These are phyloP conservation scores for Malurus melanocephalus DNA, from an alignment of 2,113 vertebrate genomes.

Conservation along the genomic window DNA sequence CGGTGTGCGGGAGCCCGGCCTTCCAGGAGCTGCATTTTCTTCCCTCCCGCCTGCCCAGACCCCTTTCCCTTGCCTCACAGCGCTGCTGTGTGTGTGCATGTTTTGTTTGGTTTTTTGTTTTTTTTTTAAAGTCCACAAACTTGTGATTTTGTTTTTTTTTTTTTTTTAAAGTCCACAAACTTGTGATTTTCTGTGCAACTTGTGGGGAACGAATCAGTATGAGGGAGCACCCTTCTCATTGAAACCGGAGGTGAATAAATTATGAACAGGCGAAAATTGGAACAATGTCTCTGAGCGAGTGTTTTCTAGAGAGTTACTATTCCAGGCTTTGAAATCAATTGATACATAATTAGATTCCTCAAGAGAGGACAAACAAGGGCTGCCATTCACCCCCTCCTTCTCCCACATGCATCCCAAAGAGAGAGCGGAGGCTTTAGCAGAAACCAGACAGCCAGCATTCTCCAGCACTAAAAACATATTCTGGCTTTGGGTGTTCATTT, in stretches of 20 bases:
- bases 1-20: fast-evolving
- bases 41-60: not conserved
- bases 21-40: not conserved
- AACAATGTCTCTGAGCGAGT: slow-evolving; percentile 59
- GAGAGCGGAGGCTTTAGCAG: slow-evolving; percentile 58
- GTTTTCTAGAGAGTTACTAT: slow-evolving; percentile 68
- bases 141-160: not conserved
- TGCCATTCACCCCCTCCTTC: slow-evolving; percentile 68
- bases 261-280: slow-evolving; percentile 49
- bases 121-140: too few relatives aligned
- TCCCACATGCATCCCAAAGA: slow-evolving; percentile 70
- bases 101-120: not conserved
- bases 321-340: slow-evolving; percentile 71
- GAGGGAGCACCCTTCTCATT: slow-evolving; percentile 14
- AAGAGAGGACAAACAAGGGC: slow-evolving; percentile 71
- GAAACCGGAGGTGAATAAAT: slow-evolving; percentile 62
- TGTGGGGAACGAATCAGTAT: not conserved
- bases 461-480: slow-evolving; percentile 74
- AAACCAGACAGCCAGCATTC: slow-evolving; percentile 72
- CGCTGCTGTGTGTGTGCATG: not conserved
- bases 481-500: slow-evolving; percentile 74
- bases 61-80: not conserved
- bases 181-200: not conserved
- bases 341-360: slow-evolving; percentile 74
- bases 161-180: not conserved